Evolutionary conservation across 2,113 vertebrate genomes (phyloP).

Genomic region (Seriola dumerili): DNA sequence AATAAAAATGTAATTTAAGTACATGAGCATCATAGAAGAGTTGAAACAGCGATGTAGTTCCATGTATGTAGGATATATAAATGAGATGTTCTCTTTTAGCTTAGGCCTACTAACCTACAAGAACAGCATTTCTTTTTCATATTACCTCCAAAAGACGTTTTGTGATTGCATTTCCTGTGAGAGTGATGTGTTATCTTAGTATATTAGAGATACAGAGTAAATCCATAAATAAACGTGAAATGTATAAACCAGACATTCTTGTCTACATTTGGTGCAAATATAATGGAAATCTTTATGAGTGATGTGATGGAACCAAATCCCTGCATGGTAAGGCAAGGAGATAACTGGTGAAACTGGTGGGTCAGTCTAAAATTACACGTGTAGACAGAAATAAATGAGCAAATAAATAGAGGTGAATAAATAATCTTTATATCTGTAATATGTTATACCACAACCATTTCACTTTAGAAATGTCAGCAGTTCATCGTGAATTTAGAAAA

Average conservation of each 20-base stretch:
- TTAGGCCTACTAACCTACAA: not conserved
- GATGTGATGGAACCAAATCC: no score
- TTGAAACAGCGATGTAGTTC: not conserved
- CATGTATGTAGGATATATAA: not conserved
- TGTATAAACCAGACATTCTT: not conserved
- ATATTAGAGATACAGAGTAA: not conserved
- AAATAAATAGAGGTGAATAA: not conserved
- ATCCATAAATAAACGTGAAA: slow-evolving; percentile 25
- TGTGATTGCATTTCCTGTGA: slow-evolving; percentile 15
- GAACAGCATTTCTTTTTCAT: not conserved
- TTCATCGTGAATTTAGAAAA: no score
- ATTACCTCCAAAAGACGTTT: not conserved
- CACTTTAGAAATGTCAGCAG: no score
- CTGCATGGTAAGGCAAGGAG: not conserved
- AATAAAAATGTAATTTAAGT: not conserved
- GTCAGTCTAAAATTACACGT: not conserved
- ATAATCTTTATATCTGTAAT: not conserved
- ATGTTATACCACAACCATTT: not conserved
- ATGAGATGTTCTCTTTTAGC: not conserved
- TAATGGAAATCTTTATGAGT: not conserved
- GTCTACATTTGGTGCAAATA: not conserved
- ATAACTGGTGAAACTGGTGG: not conserved
- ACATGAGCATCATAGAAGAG: not conserved
- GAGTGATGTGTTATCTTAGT: not conserved
- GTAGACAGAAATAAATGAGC: not conserved